Conservation (phyloP, 1,140 invertebrate species). For the Macrostomum lignano region DNA sequence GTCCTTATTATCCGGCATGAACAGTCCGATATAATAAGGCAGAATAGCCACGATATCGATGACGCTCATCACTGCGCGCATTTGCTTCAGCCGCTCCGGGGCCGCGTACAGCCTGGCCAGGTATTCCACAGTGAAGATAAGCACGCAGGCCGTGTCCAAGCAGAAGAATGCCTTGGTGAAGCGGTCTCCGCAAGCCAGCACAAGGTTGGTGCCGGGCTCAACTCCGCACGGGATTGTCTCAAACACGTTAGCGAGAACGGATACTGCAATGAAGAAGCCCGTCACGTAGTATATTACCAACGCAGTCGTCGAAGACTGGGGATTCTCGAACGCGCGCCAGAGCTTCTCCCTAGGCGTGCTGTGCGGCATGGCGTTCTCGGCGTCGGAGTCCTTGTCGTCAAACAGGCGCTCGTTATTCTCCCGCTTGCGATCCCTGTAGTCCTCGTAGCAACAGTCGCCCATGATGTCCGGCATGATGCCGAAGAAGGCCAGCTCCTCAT, state of each 20-base stretch:
- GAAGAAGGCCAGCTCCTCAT: constrained; percentile 94
- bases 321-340: constrained; percentile 98
- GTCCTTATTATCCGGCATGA: constrained; percentile 82
- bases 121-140: constrained; percentile 99
- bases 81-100: constrained; percentile 83
- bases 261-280: constrained; percentile 96
- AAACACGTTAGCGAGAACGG: constrained; percentile 90
- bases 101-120: constrained; percentile 78
- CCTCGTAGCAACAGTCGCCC: constrained; percentile 87
- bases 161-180: constrained; percentile 96
- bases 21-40: constrained; percentile 91
- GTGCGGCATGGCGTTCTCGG: constrained; percentile 28
- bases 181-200: constrained; percentile 69
- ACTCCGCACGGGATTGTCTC: constrained; percentile 64
- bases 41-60: constrained; percentile 97
- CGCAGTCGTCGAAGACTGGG: constrained; percentile 83
- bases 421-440: constrained; percentile 82
- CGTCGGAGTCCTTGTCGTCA: constrained; percentile 49
- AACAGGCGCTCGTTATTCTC: constrained; percentile 92
- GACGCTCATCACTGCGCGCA: constrained; percentile 83
- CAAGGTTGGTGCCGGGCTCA: constrained; percentile 41
- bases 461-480: constrained; percentile 97
- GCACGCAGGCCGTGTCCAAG: constrained; percentile 92
- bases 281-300: constrained; percentile 98
- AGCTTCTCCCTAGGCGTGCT: constrained; percentile 62